Conservation (phyloP, 2,113 vertebrate species). For the Eubucco bourcierii region DNA sequence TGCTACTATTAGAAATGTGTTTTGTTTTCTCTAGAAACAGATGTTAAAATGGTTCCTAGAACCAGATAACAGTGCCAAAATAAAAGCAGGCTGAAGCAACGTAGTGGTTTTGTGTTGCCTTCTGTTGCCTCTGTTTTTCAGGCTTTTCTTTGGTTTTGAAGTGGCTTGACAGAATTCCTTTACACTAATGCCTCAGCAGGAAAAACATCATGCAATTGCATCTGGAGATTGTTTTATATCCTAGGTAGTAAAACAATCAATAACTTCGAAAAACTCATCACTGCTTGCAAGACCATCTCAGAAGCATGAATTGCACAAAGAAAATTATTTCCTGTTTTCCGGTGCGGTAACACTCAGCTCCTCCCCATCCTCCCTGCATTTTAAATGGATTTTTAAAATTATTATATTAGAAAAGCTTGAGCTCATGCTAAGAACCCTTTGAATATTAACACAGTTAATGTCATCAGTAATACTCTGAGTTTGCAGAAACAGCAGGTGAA, state of each 20-base stretch:
- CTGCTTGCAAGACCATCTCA: neutral
- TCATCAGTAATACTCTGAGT: slow-evolving; percentile 46
- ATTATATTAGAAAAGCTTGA: slow-evolving; percentile 27
- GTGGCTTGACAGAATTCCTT: slow-evolving; percentile 11
- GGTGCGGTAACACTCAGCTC: neutral
- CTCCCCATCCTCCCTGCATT: neutral
- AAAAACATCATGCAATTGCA: neutral
- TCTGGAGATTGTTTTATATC: slow-evolving; percentile 16
- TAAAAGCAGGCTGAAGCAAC: neutral
- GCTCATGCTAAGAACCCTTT: slow-evolving; percentile 46
- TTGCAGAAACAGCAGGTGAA: slow-evolving; percentile 42
- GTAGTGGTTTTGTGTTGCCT: neutral
- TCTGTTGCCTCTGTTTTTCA: neutral
- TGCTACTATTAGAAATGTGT: neutral
- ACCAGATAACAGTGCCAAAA: neutral
- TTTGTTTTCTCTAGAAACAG: slow-evolving; percentile 25
- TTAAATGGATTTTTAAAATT: slow-evolving; percentile 23
- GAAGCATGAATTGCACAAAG: neutral
- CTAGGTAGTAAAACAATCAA: slow-evolving; percentile 20
- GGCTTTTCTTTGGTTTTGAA: slow-evolving; percentile 2
- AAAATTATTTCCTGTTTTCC: slow-evolving; percentile 10
- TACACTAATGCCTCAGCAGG: neutral
- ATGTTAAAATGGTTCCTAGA: slow-evolving; percentile 16
- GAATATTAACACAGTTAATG: slow-evolving; percentile 60
- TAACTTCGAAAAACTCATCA: slow-evolving; percentile 9